These are phyloP conservation scores for Stegodyphus dumicola DNA, from an alignment of 1,140 invertebrate genomes.

Conservation along the genomic window DNA sequence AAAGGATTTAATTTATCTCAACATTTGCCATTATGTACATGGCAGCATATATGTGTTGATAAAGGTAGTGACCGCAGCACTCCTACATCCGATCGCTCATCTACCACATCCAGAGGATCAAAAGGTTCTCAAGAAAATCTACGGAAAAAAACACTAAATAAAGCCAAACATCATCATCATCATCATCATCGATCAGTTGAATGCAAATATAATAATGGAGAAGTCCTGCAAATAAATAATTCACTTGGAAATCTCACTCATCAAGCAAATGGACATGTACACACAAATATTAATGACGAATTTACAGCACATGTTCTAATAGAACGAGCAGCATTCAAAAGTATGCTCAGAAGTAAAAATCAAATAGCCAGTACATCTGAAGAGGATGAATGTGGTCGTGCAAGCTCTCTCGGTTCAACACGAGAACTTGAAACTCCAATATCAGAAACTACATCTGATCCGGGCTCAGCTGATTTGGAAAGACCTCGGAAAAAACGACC, in stretches of 20 bases:
- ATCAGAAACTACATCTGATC: conserved; percentile 49
- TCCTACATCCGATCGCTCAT: conserved; percentile 51
- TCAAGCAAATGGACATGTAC: background rate
- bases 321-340: conserved; percentile 18
- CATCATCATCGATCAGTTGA: conserved; percentile 36
- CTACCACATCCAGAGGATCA: conserved; percentile 53
- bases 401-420: conserved; percentile 51
- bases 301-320: conserved; percentile 7
- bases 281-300: conserved; percentile 6
- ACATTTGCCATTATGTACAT: conserved; percentile 35
- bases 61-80: conserved; percentile 47
- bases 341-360: conserved; percentile 5
- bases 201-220: conserved; percentile 29
- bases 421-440: conserved; percentile 31
- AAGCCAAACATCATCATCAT: conserved; percentile 43
- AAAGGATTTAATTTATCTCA: conserved; percentile 53
- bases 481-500: conserved; percentile 42
- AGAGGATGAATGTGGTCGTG: conserved; percentile 50
- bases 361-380: conserved; percentile 52
- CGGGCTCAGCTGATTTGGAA: conserved; percentile 45
- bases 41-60: conserved; percentile 54
- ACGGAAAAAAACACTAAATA: conserved; percentile 42
- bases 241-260: conserved; percentile 9
- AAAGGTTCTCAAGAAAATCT: conserved; percentile 45
- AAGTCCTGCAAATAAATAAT: conserved; percentile 9